A percentile compares a stretch with the other conserved stretches of the same genome.
Evolutionary conservation across 2,797 vertebrate genomes (phyloP).

Genomic region (Hippopotamyrus pictus): DNA sequence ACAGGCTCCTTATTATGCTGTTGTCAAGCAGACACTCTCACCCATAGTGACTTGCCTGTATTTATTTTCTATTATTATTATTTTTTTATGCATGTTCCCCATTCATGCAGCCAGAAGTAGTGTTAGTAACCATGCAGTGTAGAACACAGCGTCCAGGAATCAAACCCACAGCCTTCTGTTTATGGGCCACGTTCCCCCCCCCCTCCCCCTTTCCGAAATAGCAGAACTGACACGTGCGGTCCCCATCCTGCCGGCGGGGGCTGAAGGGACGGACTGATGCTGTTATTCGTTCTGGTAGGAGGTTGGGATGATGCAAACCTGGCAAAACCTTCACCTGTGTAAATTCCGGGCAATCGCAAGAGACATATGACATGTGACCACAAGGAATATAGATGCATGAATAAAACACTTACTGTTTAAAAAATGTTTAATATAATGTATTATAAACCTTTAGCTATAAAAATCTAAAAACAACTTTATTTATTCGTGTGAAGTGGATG

Average conservation of each 20-base stretch:
- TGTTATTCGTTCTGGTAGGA: neutral
- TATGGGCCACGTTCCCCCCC: neutral
- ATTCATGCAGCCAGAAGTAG: neutral
- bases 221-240: neutral
- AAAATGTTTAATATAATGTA: neutral
- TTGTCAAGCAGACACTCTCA: neutral
- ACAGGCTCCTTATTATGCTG: neutral
- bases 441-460: neutral
- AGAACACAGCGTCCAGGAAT: neutral
- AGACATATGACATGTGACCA: neutral
- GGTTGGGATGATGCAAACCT: neutral
- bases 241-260: neutral
- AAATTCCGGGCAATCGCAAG: neutral
- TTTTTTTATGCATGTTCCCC: neutral
- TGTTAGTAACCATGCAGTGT: neutral
- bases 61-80: neutral
- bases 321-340: slow-evolving; percentile 1
- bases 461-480: neutral
- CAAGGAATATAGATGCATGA: neutral
- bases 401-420: neutral
- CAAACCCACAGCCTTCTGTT: neutral
- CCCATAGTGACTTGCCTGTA: neutral
- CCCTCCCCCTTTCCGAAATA: neutral
- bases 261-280: neutral
- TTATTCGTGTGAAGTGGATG: neutral